Base-by-base conservation (phyloP, 2,113 vertebrate species). In the Acanthisitta chloris region DNA sequence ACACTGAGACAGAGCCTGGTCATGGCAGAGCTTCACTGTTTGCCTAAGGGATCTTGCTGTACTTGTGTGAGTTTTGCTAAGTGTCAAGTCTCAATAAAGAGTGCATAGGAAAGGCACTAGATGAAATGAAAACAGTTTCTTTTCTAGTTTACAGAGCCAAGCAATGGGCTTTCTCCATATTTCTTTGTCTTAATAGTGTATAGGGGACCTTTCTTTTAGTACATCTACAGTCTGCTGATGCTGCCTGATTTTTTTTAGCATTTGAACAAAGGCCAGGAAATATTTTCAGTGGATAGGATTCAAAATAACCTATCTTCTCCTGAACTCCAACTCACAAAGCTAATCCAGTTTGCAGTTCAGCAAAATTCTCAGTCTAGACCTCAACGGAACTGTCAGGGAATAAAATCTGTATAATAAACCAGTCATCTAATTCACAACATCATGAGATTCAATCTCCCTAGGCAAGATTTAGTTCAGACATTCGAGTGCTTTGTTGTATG, bases 401-500 rank as follows among this genome's bases (percentile, higher is more conserved):
- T 86, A 88, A 86, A 93, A 94, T 94, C 90, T 90, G 62, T 96
- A 38, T 94, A 95, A 93, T 66, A 93, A 93, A 82, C 67, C 64
- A 83, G 67, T 70, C 90, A 77, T 86, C 59, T 80, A 93, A 83
- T 90, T 80, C 95, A 77, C 34, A 1, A 25, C 67, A 80, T 95
- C 88, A 36, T 7, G 24, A 59, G 54, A 93, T 88, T 95, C 88
- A 85, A 88, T 93, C 71, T 96, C 90, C 79, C 76, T 73, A 80
- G 92, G 82, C 74, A 96, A 92, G 94, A 94, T 94, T 93, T 97
- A 97, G 79, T 94, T 94, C 80, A 92, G 88, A 78, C 86, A 62
- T 94, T 93, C 66, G 52, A 88, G 69, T 90, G 79, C 76, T 95
- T 94, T 92, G 79, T 95, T 95, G 90, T 86, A 83, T 88, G 82